Conservation (phyloP, 2,113 vertebrate species). For the Loxodonta africana region DNA sequence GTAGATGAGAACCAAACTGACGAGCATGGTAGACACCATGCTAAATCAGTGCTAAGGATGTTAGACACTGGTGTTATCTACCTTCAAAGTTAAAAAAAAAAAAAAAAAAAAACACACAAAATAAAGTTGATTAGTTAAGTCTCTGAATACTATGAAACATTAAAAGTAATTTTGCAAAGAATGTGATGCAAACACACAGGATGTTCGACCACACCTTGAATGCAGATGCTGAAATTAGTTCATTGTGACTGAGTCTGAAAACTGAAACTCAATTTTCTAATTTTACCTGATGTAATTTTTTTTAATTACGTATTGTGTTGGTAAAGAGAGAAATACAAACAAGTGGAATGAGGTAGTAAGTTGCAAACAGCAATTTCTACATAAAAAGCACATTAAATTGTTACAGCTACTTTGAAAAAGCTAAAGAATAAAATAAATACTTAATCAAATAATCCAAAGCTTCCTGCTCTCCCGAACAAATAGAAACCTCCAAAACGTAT, state of each 20-base stretch:
- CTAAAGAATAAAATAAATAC: slow-evolving; percentile 29
- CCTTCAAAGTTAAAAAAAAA: neutral
- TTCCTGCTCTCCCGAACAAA: slow-evolving; percentile 5
- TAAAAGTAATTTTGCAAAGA: slow-evolving; percentile 56
- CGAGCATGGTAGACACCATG: neutral
- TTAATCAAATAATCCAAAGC: slow-evolving; percentile 23
- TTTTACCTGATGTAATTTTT: slow-evolving; percentile 32
- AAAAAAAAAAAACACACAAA: neutral
- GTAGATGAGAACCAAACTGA: slow-evolving; percentile 38
- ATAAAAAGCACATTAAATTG: slow-evolving; percentile 29
- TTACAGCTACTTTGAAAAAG: slow-evolving; percentile 16
- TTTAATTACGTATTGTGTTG: neutral
- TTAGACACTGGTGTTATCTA: neutral
- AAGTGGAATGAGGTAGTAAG: slow-evolving; percentile 34
- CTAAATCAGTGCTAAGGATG: neutral
- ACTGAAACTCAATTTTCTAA: slow-evolving; percentile 37
- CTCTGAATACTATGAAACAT: neutral
- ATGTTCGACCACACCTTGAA: neutral
- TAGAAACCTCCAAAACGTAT: slow-evolving; percentile 38
- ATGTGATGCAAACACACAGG: neutral
- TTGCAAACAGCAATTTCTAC: slow-evolving; percentile 20
- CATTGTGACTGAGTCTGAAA: slow-evolving; percentile 7
- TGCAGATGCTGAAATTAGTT: neutral
- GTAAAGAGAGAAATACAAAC: neutral
- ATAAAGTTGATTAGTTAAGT: neutral